These are phyloP conservation scores for Volucella inanis DNA, from an alignment of 2,888 invertebrate genomes.

Conservation along the genomic window DNA sequence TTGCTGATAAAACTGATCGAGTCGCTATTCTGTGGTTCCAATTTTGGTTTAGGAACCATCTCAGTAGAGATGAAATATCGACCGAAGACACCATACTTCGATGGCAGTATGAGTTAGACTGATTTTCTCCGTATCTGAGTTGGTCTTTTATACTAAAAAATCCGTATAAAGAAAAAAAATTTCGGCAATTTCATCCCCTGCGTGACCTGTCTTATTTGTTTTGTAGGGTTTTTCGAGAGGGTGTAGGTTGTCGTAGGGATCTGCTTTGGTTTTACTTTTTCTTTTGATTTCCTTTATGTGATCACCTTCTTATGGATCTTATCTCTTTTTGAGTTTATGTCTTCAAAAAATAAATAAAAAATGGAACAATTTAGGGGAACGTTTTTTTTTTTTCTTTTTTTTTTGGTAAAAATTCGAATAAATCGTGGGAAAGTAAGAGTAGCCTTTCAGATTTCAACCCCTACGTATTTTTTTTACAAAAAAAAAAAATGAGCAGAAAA, in stretches of 20 bases:
- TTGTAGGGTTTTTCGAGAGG: constrained; percentile 7
- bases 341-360: constrained; percentile 50
- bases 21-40: neutral
- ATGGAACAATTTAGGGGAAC: constrained; percentile 34
- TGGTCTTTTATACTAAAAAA: constrained; percentile 62
- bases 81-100: constrained; percentile 28
- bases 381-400: constrained; percentile 28
- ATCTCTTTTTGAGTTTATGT: constrained; percentile 53
- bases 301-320: constrained; percentile 54
- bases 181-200: constrained; percentile 58
- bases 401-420: constrained; percentile 46
- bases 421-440: constrained; percentile 66
- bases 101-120: constrained; percentile 68
- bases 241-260: constrained; percentile 48
- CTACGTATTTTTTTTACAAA: constrained; percentile 10
- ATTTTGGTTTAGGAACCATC: constrained; percentile 30
- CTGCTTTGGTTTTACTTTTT: constrained; percentile 47
- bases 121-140: constrained; percentile 51
- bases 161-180: constrained; percentile 1
- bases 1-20: neutral
- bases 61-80: constrained; percentile 33
- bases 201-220: constrained; percentile 52
- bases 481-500: neutral
- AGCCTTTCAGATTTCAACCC: constrained; percentile 35
- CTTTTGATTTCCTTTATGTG: constrained; percentile 56